phyloP scores from a whole-genome alignment of 64 coral and sea anemone genomes.

The Platygyra sinensis region DNA sequence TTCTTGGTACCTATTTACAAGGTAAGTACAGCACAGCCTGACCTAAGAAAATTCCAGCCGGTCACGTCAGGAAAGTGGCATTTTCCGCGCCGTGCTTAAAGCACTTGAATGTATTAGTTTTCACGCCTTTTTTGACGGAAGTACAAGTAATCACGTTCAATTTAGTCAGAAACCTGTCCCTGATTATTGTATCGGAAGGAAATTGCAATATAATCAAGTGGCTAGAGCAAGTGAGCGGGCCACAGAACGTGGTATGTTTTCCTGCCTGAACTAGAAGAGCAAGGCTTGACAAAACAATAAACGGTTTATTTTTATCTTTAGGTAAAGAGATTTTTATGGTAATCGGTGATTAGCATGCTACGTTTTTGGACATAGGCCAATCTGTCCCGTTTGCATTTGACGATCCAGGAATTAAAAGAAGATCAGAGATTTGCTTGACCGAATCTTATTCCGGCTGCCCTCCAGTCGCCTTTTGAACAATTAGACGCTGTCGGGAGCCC shows the following conservation, averaged over 20 bases:
- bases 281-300: background rate
- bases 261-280: background rate
- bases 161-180: background rate
- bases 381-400: background rate
- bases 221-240: background rate
- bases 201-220: background rate
- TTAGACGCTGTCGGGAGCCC: too few relatives aligned
- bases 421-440: background rate
- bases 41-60: too few relatives aligned
- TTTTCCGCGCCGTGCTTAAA: background rate
- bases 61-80: background rate
- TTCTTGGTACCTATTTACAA: too few relatives aligned
- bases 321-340: background rate
- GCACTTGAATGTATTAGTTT: background rate
- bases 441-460: too few relatives aligned
- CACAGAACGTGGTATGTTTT: background rate
- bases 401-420: background rate
- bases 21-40: too few relatives aligned
- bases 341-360: background rate
- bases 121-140: background rate
- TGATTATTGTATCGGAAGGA: background rate
- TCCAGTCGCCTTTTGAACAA: too few relatives aligned
- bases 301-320: background rate
- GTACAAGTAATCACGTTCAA: background rate
- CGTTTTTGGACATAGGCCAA: background rate